A percentile compares a stretch with the other conserved stretches of the same genome.
These are phyloP conservation scores for Myotis pilosus DNA, from an alignment of 2,797 vertebrate species.

Conservation along the genomic window DNA sequence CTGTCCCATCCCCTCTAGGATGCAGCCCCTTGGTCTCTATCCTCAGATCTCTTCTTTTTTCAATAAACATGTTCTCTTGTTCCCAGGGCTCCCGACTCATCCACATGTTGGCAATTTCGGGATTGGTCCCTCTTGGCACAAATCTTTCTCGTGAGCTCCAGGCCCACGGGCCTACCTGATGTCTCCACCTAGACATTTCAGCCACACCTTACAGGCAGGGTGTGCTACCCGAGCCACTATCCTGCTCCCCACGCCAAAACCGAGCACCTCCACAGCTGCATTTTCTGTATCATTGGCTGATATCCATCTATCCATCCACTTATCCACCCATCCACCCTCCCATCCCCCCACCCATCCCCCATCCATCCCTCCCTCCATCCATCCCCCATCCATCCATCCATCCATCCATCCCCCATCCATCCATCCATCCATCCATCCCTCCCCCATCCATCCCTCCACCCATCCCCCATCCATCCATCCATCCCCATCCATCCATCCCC, in stretches of 20 bases:
- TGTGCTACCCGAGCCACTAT: not conserved
- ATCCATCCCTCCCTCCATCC: no score
- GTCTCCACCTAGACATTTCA: not conserved
- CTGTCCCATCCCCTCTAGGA: not conserved
- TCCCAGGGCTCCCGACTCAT: not conserved
- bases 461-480: not conserved
- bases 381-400: not conserved
- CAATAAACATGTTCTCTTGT: not conserved
- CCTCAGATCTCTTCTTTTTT: not conserved
- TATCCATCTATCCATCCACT: not conserved
- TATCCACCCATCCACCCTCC: not conserved
- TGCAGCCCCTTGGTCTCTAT: accelerated
- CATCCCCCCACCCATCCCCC: not conserved
- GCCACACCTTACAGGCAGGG: no score
- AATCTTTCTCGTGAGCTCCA: not conserved
- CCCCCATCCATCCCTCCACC: no score
- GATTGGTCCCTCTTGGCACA: not conserved
- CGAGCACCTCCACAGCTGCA: not conserved
- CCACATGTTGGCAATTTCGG: not conserved
- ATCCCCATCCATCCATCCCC: no score
- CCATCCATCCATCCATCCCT: not conserved
- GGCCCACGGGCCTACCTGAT: no score
- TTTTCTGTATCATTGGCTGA: not conserved
- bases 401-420: no score
- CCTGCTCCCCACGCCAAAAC: not conserved